These are phyloP conservation scores for Metellina segmentata DNA, from an alignment of 2,888 invertebrate species.

Conservation along the genomic window DNA sequence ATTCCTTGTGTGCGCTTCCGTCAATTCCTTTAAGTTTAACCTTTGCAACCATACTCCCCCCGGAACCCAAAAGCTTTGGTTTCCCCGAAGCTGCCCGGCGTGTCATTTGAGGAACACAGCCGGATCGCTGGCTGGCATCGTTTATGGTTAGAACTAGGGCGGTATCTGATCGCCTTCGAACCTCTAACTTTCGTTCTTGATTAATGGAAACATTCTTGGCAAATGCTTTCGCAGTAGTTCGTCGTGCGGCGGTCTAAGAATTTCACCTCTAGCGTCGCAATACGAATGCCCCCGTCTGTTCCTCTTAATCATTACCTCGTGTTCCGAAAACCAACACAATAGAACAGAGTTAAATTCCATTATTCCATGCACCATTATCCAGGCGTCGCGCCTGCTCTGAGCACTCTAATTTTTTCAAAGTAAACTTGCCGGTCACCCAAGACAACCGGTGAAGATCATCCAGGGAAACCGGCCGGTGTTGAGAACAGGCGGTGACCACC, in stretches of 20 bases:
- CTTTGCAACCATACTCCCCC: conserved; percentile 79
- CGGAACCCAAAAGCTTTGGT: conserved; percentile 85
- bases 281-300: conserved; percentile 79
- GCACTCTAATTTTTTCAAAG: conserved; percentile 56
- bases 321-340: too few species aligned
- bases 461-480: conserved; percentile 24
- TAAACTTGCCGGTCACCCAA: conserved; percentile 53
- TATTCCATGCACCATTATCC: too few species aligned
- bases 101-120: conserved; percentile 84
- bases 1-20: conserved; percentile 87
- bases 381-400: conserved; percentile 51
- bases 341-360: too few species aligned
- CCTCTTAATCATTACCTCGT: conserved; percentile 72
- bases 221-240: conserved; percentile 86
- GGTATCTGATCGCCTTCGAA: conserved; percentile 87
- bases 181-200: conserved; percentile 87
- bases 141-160: conserved; percentile 86
- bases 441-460: conserved; percentile 56
- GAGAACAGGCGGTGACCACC: too few species aligned
- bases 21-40: conserved; percentile 82
- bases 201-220: conserved; percentile 87
- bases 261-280: conserved; percentile 84
- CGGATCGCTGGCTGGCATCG: conserved; percentile 86
- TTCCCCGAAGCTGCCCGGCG: conserved; percentile 84
- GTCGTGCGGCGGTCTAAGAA: conserved; percentile 85